Evolutionary conservation across 2,888 invertebrate genomes (phyloP), one percentile per base, ranked within the genome.

Genomic region (Ormyrus labotus): DNA sequence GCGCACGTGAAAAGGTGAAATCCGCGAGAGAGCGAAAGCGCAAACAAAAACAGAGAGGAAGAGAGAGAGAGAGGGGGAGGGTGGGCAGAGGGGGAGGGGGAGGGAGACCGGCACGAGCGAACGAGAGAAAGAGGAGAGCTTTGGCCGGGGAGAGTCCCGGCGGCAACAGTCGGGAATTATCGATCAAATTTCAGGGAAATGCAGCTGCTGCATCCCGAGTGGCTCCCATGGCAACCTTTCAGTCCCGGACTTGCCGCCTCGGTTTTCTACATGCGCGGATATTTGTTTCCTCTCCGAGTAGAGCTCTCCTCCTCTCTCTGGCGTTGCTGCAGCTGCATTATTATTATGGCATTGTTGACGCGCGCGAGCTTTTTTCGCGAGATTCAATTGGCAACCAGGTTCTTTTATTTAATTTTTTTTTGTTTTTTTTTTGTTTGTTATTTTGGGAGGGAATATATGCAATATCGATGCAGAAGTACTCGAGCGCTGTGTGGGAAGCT

Each of bases 161-260:
- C 45, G 13, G 79, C 69, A 69, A 69, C 34, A 64, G 83, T 83
- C 82, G 81, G 79, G 84, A 84, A 85, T 84, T 85, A 87, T 87
- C 86, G 87, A 87, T 87, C 85, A 85, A 86, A 85, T 64, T 58
- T 74, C 70, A 69, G 64, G 60, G 68, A 60, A 50, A 69, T 69
- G 65, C 64, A 64, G 58, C 13, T 45, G 58, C 73, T 55, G 67
- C 64, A 67, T 78, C 78, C 61, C 73, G 68, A 57, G 60, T 63
- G 47, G 78, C 77, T 69, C 19, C 80, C 80, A 76, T 82, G 76
- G 79, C 79, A 78, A 78, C 79, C 63, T 78, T 81, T 61, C 79
- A 71, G 10, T 47, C 68, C 63, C 57, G 61, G 57, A 57, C 58
- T 58, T 6, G 11, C 67, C 19, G 7, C 6, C 11, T 50, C 64